A percentile compares a stretch with the other conserved stretches of the same genome.
These are phyloP conservation scores for Dysmachus trigonus DNA, from an alignment of 2,888 invertebrate species.

Conservation along the genomic window DNA sequence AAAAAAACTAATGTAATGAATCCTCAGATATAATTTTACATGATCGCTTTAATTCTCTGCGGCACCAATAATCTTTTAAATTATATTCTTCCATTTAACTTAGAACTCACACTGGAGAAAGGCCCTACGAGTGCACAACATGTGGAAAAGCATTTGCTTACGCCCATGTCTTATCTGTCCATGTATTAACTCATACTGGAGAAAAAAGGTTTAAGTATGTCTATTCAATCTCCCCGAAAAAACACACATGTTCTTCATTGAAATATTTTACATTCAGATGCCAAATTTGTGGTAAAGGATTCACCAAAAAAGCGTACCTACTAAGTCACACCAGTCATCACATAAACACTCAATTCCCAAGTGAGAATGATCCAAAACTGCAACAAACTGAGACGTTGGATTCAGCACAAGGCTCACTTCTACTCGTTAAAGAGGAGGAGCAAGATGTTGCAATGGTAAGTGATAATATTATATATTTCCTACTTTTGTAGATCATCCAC, in stretches of 20 bases:
- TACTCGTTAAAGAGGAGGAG: neutral
- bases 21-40: no score
- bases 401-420: neutral
- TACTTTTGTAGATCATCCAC: neutral
- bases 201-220: constrained; percentile 60
- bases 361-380: neutral
- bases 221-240: neutral
- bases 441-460: neutral
- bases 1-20: no score
- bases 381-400: neutral
- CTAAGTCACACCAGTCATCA: constrained; percentile 59
- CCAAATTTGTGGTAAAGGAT: constrained; percentile 60
- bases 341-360: neutral
- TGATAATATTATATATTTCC: no score
- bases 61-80: neutral
- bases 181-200: constrained; percentile 61
- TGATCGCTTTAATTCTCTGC: no score
- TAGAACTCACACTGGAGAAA: constrained; percentile 61
- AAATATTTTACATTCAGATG: constrained; percentile 51
- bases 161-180: constrained; percentile 61
- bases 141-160: constrained; percentile 63
- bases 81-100: neutral
- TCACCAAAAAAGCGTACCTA: constrained; percentile 62
- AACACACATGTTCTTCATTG: neutral
- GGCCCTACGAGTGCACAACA: constrained; percentile 60